A percentile compares a stretch with the other conserved stretches of the same genome.
These are phyloP conservation scores for Rotaria macrura DNA, from an alignment of 2,888 invertebrate genomes.

Conservation along the genomic window DNA sequence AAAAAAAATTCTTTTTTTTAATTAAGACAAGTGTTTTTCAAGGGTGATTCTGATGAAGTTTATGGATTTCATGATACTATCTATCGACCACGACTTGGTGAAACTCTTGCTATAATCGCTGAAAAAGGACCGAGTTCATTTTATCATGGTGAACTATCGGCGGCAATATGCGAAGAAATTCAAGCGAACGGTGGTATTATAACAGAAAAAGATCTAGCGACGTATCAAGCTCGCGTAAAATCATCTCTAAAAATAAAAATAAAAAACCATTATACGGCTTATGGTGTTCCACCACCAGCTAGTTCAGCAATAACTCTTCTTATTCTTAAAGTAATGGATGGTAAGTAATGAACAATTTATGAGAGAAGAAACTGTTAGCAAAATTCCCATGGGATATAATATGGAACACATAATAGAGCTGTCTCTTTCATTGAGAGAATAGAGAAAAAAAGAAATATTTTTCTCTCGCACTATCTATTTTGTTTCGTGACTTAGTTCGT, in stretches of 20 bases:
- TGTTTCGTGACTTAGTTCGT: no score
- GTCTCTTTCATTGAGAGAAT: no score
- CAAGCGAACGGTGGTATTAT: constrained; percentile 28
- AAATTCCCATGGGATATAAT: no score
- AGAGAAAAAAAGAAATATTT: not conserved
- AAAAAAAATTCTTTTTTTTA: not conserved
- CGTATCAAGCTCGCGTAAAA: constrained; percentile 21
- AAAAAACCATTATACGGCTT: constrained; percentile 12
- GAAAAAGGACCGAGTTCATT: not conserved
- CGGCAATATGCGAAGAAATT: constrained; percentile 29
- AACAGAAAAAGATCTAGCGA: constrained; percentile 22
- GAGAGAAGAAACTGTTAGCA: not conserved
- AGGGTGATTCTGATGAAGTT: constrained; percentile 14
- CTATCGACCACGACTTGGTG: constrained; percentile 24
- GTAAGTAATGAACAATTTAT: not conserved
- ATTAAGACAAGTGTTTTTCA: not conserved
- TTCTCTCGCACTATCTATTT: no score
- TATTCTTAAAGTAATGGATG: constrained; percentile 29
- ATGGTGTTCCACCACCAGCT: constrained; percentile 24
- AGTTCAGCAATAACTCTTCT: constrained; percentile 20
- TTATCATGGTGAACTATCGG: constrained; percentile 24
- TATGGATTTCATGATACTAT: constrained; percentile 11
- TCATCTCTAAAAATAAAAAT: constrained; percentile 19
- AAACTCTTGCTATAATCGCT: constrained; percentile 25
- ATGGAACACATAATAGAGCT: no score